Evolutionary conservation across 2,888 invertebrate genomes (phyloP).

Genomic region (Penaeus monodon): DNA sequence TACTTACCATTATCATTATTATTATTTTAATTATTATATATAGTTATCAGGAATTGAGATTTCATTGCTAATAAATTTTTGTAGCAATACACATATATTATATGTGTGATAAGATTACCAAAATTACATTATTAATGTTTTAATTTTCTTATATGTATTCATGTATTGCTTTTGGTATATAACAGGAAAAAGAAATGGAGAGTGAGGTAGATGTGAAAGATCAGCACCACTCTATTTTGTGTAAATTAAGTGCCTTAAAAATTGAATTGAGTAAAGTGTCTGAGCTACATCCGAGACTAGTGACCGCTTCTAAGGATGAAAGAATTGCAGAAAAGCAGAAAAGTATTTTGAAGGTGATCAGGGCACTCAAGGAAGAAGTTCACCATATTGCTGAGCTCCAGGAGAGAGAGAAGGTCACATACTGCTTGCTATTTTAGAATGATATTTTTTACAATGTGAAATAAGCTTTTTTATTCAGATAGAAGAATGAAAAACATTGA

Average conservation of each 20-base stretch:
- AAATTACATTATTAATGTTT: too few relatives aligned
- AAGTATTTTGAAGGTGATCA: conserved; percentile 16
- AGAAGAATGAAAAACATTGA: background rate
- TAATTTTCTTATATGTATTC: too few relatives aligned
- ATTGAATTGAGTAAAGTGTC: conserved; percentile 11
- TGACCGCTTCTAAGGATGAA: conserved; percentile 4
- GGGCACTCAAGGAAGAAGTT: conserved; percentile 37
- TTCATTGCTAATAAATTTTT: background rate
- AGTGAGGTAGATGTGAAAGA: background rate
- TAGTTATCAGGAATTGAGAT: background rate
- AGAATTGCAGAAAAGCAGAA: conserved; percentile 10
- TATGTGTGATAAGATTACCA: too few relatives aligned
- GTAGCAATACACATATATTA: background rate
- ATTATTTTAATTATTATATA: background rate
- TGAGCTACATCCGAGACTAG: background rate
- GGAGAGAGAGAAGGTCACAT: conserved; percentile 9
- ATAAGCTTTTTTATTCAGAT: background rate
- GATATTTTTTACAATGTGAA: background rate
- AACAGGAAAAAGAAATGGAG: background rate
- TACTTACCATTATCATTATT: background rate
- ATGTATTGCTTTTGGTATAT: too few relatives aligned
- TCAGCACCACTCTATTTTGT: conserved; percentile 25
- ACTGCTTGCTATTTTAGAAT: background rate
- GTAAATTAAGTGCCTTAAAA: conserved; percentile 16
- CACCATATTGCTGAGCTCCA: conserved; percentile 10